Conservation (phyloP, 2,113 vertebrate species). For the Bucco capensis region DNA sequence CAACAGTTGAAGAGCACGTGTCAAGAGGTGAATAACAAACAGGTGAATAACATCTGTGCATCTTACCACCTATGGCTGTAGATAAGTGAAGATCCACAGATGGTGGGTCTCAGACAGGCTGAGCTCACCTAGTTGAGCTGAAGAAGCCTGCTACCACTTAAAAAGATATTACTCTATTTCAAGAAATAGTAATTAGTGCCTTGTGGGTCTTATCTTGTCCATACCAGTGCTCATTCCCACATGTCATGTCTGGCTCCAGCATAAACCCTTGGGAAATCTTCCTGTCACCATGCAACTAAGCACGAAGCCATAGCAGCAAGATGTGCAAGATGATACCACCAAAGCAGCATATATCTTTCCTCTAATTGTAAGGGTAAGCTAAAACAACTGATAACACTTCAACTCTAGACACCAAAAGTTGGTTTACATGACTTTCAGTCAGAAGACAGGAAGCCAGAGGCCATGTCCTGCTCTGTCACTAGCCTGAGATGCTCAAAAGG, state of each 20-base stretch:
- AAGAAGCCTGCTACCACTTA: neutral
- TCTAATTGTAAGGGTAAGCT: neutral
- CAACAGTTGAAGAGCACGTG: neutral
- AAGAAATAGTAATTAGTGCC: neutral
- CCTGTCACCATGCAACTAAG: neutral
- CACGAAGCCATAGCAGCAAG: neutral
- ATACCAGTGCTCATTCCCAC: neutral
- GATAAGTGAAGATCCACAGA: neutral
- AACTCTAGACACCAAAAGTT: neutral
- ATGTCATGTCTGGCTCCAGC: neutral
- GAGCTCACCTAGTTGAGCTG: neutral
- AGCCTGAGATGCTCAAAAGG: neutral
- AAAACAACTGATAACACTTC: neutral
- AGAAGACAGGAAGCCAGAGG: neutral
- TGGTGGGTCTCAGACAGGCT: neutral
- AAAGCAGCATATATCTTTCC: neutral
- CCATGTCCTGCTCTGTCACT: neutral
- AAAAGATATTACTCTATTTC: neutral
- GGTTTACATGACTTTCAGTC: neutral
- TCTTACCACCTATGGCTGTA: neutral
- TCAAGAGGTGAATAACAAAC: neutral
- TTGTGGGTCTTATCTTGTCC: neutral
- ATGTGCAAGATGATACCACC: accelerated
- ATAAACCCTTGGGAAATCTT: neutral
- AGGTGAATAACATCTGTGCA: neutral